Conservation (phyloP, 1,140 invertebrate genomes). For the Brachionus asplanchnoidis region DNA sequence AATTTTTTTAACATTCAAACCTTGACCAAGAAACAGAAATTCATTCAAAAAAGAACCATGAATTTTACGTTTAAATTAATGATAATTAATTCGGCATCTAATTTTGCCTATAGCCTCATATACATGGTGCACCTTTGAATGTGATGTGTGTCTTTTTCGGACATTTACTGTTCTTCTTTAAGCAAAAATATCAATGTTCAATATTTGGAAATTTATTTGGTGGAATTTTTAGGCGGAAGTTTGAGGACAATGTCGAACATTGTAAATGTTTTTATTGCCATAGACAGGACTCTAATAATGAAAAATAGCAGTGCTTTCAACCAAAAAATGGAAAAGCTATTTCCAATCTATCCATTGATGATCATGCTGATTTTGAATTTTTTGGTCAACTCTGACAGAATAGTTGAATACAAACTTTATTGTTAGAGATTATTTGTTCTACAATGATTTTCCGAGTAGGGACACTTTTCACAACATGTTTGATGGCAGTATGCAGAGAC, state of each 20-base stretch:
- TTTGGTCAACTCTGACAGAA: neutral
- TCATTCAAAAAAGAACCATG: neutral
- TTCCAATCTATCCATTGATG: neutral
- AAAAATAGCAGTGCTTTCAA: neutral
- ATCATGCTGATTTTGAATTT: neutral
- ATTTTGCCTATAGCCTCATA: neutral
- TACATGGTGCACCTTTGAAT: neutral
- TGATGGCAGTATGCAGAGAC: neutral
- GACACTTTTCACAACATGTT: neutral
- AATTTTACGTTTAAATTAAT: neutral
- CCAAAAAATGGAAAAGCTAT: neutral
- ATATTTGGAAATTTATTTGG: conserved; percentile 5
- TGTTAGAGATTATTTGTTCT: neutral
- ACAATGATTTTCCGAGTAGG: conserved; percentile 4
- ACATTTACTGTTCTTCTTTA: neutral
- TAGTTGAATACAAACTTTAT: neutral
- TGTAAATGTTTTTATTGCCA: neutral
- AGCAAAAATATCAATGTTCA: neutral
- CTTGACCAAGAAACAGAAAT: neutral
- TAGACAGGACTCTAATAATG: neutral
- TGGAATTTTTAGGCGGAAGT: neutral
- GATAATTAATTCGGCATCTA: neutral
- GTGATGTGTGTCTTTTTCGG: neutral
- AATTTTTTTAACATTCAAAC: neutral
- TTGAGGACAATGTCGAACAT: neutral